phyloP scores from a whole-genome alignment of 2,888 invertebrate species.

The Mythimna impura region DNA sequence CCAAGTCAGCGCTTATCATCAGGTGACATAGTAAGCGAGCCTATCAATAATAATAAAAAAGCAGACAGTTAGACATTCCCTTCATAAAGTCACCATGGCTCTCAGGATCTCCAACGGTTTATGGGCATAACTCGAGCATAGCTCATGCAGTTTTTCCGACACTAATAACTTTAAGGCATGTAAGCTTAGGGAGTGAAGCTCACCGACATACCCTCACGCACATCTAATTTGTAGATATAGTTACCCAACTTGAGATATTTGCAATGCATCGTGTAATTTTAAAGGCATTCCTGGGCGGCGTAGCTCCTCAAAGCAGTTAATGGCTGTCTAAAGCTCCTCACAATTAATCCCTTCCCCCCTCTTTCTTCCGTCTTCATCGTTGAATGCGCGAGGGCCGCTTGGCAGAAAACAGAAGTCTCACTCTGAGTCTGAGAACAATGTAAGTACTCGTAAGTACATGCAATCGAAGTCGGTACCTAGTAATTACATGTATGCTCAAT shows the following conservation, averaged over 20 bases:
- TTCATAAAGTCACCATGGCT: not conserved
- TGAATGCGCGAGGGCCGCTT: slow-evolving; percentile 60
- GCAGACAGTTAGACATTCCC: not conserved
- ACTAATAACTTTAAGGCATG: slow-evolving; percentile 30
- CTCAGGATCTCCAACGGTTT: not conserved
- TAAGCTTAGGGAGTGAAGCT: slow-evolving; percentile 24
- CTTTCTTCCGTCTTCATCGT: slow-evolving; percentile 36
- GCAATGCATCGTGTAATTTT: slow-evolving; percentile 52
- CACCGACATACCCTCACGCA: slow-evolving; percentile 38
- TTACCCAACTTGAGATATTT: slow-evolving; percentile 48
- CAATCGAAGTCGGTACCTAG: too few relatives aligned
- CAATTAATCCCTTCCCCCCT: slow-evolving; percentile 63
- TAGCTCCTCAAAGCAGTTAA: slow-evolving; percentile 67
- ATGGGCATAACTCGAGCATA: slow-evolving; percentile 9
- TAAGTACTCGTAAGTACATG: too few relatives aligned
- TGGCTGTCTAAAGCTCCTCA: slow-evolving; percentile 63
- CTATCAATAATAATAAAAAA: too few relatives aligned
- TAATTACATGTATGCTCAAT: too few relatives aligned
- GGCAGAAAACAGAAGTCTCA: slow-evolving; percentile 13
- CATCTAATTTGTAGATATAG: slow-evolving; percentile 49
- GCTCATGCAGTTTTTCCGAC: slow-evolving; percentile 14
- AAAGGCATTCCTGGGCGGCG: slow-evolving; percentile 46
- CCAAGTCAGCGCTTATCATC: too few relatives aligned
- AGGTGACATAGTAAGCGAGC: too few relatives aligned
- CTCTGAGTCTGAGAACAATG: not conserved